These are phyloP conservation scores for Dendroctonus valens DNA, from an alignment of 1,140 invertebrate species.

Conservation along the genomic window DNA sequence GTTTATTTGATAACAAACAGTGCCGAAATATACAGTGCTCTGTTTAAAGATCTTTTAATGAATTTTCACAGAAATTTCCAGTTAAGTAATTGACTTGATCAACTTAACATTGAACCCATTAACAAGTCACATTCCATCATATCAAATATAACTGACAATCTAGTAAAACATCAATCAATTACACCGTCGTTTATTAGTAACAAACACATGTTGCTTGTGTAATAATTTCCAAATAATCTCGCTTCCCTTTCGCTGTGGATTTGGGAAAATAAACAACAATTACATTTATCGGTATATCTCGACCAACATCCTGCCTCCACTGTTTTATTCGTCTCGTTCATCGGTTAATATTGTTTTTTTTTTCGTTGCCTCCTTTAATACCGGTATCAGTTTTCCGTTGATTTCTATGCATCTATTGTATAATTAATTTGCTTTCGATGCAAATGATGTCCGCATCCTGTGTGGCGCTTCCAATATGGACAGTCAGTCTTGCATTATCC, in stretches of 20 bases:
- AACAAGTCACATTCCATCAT: too few species aligned
- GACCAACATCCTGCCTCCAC: constrained; percentile 2
- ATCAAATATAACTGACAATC: too few species aligned
- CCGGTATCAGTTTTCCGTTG: constrained; percentile 7
- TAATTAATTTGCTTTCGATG: constrained; percentile 9
- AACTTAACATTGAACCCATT: too few species aligned
- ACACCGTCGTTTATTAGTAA: too few species aligned
- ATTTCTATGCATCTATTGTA: neutral
- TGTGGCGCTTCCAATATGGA: neutral
- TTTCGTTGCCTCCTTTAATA: neutral
- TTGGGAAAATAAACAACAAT: constrained; percentile 1
- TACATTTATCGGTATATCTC: constrained; percentile 3
- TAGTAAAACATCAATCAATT: too few species aligned
- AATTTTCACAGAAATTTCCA: too few species aligned
- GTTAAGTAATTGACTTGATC: too few species aligned
- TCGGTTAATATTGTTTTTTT: constrained; percentile 5
- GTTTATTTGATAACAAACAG: too few species aligned
- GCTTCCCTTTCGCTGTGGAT: neutral
- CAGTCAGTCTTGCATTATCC: neutral
- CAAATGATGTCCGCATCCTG: constrained; percentile 4
- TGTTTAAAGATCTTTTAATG: too few species aligned
- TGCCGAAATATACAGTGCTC: too few species aligned
- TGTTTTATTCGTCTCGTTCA: constrained; percentile 2
- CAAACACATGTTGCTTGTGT: too few species aligned
- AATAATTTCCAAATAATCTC: neutral